A percentile compares a stretch with the other conserved stretches of the same genome.
phyloP scores from a whole-genome alignment of 2,797 vertebrate genomes.

The Oreortyx pictus region DNA sequence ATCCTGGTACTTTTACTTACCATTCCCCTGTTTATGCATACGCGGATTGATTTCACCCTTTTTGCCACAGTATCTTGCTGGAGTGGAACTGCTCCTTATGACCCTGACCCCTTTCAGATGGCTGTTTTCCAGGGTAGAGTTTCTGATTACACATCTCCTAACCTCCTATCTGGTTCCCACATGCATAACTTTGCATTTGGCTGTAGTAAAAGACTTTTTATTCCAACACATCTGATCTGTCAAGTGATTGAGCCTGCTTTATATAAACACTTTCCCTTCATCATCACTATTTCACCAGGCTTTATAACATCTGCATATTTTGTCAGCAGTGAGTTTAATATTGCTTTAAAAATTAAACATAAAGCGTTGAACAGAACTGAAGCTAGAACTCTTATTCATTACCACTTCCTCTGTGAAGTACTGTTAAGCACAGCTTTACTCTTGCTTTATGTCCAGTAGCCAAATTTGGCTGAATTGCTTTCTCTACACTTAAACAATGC shows the following conservation, averaged over 20 bases:
- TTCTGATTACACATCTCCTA: slow-evolving; percentile 37
- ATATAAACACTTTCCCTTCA: background rate
- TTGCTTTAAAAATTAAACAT: no score
- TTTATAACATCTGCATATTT: background rate
- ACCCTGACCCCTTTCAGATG: slow-evolving; percentile 14
- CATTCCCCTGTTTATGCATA: slow-evolving; percentile 28
- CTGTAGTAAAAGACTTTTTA: slow-evolving; percentile 1
- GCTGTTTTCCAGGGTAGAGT: slow-evolving; percentile 21
- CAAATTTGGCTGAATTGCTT: background rate
- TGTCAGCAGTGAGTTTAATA: background rate
- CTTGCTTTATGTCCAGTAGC: background rate
- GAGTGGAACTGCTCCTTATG: background rate
- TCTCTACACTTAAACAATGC: background rate
- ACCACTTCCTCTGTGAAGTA: background rate
- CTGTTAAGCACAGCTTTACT: background rate
- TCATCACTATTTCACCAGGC: background rate
- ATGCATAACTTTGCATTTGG: slow-evolving; percentile 60
- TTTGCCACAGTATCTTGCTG: slow-evolving; percentile 12
- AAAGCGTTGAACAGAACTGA: background rate
- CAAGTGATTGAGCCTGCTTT: background rate
- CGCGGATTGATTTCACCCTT: slow-evolving; percentile 48
- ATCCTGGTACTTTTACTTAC: background rate
- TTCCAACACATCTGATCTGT: background rate
- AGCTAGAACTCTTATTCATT: background rate
- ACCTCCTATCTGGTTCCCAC: slow-evolving; percentile 41